Evolutionary conservation across 1,140 invertebrate genomes (phyloP).

Genomic region (Zaprionus ghesquierei): DNA sequence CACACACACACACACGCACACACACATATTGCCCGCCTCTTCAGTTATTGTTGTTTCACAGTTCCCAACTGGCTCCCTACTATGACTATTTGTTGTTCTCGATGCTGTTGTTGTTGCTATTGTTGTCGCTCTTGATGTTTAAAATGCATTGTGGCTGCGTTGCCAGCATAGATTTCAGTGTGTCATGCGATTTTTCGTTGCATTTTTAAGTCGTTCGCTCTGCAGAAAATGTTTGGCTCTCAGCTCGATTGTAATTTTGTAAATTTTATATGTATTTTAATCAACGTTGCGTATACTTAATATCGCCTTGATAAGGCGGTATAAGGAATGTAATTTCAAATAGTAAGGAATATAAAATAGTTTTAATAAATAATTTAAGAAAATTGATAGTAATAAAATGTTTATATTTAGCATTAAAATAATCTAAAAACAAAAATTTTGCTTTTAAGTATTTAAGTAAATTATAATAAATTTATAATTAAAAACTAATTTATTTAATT

Average conservation of each 20-base stretch:
- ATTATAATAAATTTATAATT: too few relatives aligned
- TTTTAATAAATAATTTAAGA: too few relatives aligned
- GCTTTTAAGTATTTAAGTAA: too few relatives aligned
- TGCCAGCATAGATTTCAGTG: constrained; percentile 5
- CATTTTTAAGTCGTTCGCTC: constrained; percentile 31
- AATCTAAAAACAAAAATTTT: too few relatives aligned
- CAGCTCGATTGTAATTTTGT: neutral
- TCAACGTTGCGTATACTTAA: constrained; percentile 8
- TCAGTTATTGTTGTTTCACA: constrained; percentile 27
- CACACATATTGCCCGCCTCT: constrained; percentile 34
- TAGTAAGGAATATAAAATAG: too few relatives aligned
- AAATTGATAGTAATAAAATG: too few relatives aligned
- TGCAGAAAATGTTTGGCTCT: constrained; percentile 3
- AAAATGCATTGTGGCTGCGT: constrained; percentile 59
- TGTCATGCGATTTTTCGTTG: constrained; percentile 32
- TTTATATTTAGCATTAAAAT: too few relatives aligned
- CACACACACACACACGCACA: neutral
- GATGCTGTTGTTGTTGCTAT: constrained; percentile 47
- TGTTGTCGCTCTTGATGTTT: constrained; percentile 56
- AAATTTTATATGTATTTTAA: neutral
- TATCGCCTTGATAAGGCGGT: neutral
- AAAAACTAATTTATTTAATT: too few relatives aligned
- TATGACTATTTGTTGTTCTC: too few relatives aligned
- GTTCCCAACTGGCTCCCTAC: constrained; percentile 6
- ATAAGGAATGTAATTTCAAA: neutral